Percentiles rank a stretch among this genome's conserved stretches.
Conservation (phyloP, 2,797 vertebrate genomes). For the Cynodonichthys magdalenae region DNA sequence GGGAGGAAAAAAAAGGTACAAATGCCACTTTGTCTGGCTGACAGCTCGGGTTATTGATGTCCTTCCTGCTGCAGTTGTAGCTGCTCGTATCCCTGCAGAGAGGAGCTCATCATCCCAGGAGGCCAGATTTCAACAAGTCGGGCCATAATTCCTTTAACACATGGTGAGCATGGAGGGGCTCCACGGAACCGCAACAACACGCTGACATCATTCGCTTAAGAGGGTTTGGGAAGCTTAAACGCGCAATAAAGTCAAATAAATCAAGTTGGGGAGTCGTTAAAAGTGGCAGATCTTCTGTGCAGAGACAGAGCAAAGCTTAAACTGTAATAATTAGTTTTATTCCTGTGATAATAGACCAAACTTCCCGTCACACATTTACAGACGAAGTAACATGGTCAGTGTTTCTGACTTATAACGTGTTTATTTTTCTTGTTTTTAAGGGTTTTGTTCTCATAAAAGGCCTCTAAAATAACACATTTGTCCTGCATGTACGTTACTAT, state of each 20-base stretch:
- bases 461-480: neutral
- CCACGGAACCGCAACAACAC: conserved; percentile 66
- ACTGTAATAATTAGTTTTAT: neutral
- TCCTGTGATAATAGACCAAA: neutral
- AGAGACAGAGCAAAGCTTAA: neutral
- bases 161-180: conserved; percentile 62
- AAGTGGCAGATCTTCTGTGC: conserved; percentile 69
- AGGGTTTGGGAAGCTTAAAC: conserved; percentile 71
- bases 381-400: neutral
- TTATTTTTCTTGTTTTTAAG: neutral
- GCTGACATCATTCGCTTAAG: conserved; percentile 73
- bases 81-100: conserved; percentile 48
- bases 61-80: conserved; percentile 44
- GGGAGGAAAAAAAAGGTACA: conserved; percentile 14
- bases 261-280: conserved; percentile 59
- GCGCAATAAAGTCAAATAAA: conserved; percentile 75
- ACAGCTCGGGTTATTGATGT: conserved; percentile 64
- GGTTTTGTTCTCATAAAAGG: conserved; percentile 10
- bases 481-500: neutral
- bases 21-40: conserved; percentile 49
- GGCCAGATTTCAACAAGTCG: conserved; percentile 75
- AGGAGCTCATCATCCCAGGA: conserved; percentile 52
- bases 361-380: neutral
- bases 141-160: conserved; percentile 80
- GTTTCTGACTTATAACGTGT: neutral